Conservation (phyloP, 1,140 invertebrate species). For the Vollenhovia emeryi region DNA sequence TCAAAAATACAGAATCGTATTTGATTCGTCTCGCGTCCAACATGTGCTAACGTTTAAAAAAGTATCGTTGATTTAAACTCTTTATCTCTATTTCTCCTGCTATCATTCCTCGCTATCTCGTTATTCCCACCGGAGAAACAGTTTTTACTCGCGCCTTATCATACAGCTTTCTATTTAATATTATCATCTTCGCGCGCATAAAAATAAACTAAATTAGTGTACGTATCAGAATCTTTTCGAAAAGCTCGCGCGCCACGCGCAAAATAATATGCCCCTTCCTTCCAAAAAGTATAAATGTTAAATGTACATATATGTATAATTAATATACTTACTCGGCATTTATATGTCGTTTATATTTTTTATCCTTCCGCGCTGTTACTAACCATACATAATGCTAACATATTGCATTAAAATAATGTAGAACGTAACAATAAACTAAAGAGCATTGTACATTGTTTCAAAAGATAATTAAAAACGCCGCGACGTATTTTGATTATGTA, state of each 20-base stretch:
- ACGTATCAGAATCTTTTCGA: background rate
- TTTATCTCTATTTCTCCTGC: background rate
- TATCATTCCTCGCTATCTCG: background rate
- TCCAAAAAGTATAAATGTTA: slow-evolving; percentile 62
- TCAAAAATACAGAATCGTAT: slow-evolving; percentile 51
- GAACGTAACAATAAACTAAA: slow-evolving; percentile 62
- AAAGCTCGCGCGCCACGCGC: background rate
- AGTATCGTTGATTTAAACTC: slow-evolving; percentile 56
- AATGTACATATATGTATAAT: slow-evolving; percentile 59
- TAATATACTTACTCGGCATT: slow-evolving; percentile 33
- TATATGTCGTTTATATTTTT: slow-evolving; percentile 50
- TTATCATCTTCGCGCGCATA: background rate
- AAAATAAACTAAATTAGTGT: slow-evolving; percentile 39
- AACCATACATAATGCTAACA: slow-evolving; percentile 50
- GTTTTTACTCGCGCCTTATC: background rate
- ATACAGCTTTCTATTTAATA: slow-evolving; percentile 25
- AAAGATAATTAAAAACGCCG: slow-evolving; percentile 41
- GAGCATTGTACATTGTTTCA: slow-evolving; percentile 63
- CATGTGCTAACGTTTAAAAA: slow-evolving; percentile 51
- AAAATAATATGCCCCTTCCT: background rate
- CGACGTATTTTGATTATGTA: slow-evolving; percentile 70
- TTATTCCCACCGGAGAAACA: background rate
- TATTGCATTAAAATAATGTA: slow-evolving; percentile 64
- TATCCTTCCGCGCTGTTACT: slow-evolving; percentile 4
- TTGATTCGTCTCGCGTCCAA: slow-evolving; percentile 48